Percentiles rank a stretch among this genome's conserved stretches.
Evolutionary conservation across 1,140 invertebrate genomes (phyloP).

Genomic region (Amyelois transitella): DNA sequence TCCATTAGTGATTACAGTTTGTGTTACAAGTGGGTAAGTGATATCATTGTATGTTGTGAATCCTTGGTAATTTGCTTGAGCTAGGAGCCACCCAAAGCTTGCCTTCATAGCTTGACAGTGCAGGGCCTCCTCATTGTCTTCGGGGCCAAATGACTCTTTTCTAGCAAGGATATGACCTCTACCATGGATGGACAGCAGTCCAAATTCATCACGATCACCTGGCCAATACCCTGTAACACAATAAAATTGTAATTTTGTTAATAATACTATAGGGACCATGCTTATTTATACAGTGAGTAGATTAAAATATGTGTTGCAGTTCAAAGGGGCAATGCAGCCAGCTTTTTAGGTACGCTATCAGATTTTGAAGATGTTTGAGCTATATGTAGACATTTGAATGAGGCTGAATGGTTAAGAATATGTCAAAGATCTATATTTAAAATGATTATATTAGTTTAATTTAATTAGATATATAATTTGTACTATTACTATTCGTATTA

Average conservation of each 20-base stretch:
- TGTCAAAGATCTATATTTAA: too few relatives aligned
- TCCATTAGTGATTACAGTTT: slow-evolving; percentile 90
- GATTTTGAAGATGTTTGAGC: too few relatives aligned
- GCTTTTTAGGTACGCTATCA: too few relatives aligned
- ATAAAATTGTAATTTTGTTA: slow-evolving; percentile 11
- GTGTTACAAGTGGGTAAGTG: slow-evolving; percentile 90
- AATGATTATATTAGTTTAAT: too few relatives aligned
- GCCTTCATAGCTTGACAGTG: slow-evolving; percentile 83
- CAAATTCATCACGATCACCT: slow-evolving; percentile 84
- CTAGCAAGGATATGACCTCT: slow-evolving; percentile 73
- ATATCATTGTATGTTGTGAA: slow-evolving; percentile 91
- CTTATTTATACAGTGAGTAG: too few relatives aligned
- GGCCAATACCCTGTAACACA: slow-evolving; percentile 85
- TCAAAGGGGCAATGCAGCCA: too few relatives aligned
- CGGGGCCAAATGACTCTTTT: slow-evolving; percentile 61
- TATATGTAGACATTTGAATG: too few relatives aligned
- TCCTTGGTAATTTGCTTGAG: slow-evolving; percentile 89
- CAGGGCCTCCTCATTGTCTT: slow-evolving; percentile 78
- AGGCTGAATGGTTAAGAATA: too few relatives aligned
- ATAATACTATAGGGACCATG: neutral
- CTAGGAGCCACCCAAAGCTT: slow-evolving; percentile 86
- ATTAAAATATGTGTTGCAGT: too few relatives aligned
- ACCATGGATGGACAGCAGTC: slow-evolving; percentile 82
- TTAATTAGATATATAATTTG: too few relatives aligned
- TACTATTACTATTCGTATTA: too few relatives aligned